Percentiles rank a stretch among this genome's conserved stretches.
These are phyloP conservation scores for Xylocampa areola DNA, from an alignment of 2,888 invertebrate genomes.

Conservation along the genomic window DNA sequence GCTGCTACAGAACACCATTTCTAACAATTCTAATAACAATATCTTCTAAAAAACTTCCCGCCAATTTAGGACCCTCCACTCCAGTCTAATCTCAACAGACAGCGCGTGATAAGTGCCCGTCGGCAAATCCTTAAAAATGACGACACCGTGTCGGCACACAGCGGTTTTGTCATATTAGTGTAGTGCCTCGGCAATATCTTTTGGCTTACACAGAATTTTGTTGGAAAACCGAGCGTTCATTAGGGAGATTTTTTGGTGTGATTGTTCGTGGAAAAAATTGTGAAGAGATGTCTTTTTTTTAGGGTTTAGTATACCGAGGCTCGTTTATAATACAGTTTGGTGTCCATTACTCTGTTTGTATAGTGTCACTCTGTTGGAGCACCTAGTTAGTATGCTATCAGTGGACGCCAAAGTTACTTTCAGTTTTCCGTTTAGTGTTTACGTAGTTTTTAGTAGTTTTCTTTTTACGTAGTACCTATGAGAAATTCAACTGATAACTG, in stretches of 20 bases:
- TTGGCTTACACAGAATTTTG: constrained; percentile 52
- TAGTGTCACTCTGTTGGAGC: constrained; percentile 1
- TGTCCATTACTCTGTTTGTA: constrained; percentile 27
- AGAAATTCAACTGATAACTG: no score
- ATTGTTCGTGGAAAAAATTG: constrained; percentile 37
- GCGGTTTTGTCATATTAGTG: constrained; percentile 71
- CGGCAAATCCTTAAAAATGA: constrained; percentile 82
- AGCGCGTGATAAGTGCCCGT: constrained; percentile 72
- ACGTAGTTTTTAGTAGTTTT: no score
- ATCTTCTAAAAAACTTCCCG: constrained; percentile 28
- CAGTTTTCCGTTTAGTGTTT: no score
- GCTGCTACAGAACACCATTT: not conserved
- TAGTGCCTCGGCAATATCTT: constrained; percentile 52
- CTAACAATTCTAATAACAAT: constrained; percentile 25
- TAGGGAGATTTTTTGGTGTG: constrained; percentile 47
- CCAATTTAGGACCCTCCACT: constrained; percentile 53
- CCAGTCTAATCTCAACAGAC: constrained; percentile 54
- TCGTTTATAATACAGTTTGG: constrained; percentile 19
- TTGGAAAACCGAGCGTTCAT: constrained; percentile 52
- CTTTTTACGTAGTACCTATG: no score
- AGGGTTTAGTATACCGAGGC: constrained; percentile 2
- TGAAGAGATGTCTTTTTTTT: constrained; percentile 38
- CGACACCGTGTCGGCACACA: constrained; percentile 65
- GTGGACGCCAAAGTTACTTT: no score
- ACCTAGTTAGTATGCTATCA: constrained; percentile 1